These are phyloP conservation scores for Monopis laevigella DNA, from an alignment of 2,888 invertebrate genomes.

Conservation along the genomic window DNA sequence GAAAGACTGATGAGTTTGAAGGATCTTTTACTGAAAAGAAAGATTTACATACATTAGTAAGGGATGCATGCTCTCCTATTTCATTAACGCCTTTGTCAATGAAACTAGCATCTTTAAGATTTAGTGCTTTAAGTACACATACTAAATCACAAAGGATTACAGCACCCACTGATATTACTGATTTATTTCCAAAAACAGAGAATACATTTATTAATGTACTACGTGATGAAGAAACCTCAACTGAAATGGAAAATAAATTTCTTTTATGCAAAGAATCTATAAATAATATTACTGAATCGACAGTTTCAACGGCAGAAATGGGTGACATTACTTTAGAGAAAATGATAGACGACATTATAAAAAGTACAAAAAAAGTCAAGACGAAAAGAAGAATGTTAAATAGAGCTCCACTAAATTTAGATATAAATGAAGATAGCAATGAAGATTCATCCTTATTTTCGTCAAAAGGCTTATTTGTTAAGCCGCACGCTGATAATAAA, in stretches of 20 bases:
- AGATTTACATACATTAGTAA: conserved; percentile 45
- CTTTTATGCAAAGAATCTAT: conserved; percentile 46
- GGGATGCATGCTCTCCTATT: conserved; percentile 56
- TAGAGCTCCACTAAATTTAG: conserved; percentile 24
- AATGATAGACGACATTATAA: conserved; percentile 71
- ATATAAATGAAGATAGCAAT: conserved; percentile 21
- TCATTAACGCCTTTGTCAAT: conserved; percentile 70
- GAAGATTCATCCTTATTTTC: conserved; percentile 38
- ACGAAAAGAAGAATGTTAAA: conserved; percentile 44
- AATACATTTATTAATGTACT: conserved; percentile 44
- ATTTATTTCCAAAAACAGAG: conserved; percentile 61
- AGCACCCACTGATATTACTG: conserved; percentile 50
- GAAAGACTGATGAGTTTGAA: conserved; percentile 56
- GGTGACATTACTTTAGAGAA: conserved; percentile 63
- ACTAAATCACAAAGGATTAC: conserved; percentile 37
- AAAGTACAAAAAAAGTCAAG: conserved; percentile 63
- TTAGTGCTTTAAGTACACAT: conserved; percentile 60
- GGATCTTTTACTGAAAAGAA: conserved; percentile 56
- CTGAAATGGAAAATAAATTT: conserved; percentile 62
- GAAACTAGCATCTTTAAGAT: conserved; percentile 66
- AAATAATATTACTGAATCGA: conserved; percentile 44
- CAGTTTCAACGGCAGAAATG: conserved; percentile 62
- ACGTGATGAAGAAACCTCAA: conserved; percentile 53
- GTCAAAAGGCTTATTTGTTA: conserved; percentile 50
- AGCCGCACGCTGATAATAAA: conserved; percentile 49